Conservation (phyloP, 2,113 vertebrate species). For the Chaenocephalus aceratus region DNA sequence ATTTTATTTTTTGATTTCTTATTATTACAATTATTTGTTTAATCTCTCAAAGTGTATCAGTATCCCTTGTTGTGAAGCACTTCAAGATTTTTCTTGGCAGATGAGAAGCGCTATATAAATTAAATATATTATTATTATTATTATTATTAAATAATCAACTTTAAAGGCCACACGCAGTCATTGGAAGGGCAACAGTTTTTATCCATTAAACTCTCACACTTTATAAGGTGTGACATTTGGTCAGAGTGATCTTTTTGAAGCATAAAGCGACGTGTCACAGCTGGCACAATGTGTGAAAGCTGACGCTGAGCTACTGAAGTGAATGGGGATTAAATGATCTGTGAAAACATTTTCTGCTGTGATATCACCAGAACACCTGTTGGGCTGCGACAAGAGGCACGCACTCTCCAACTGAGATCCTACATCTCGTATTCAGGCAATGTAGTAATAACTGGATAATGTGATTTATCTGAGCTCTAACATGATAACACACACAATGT, state of each 20-base stretch:
- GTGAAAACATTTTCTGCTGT: constrained; percentile 51
- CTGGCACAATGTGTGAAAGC: constrained; percentile 37
- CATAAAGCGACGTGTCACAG: constrained; percentile 45
- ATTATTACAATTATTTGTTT: too few species aligned
- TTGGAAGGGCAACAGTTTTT: background rate
- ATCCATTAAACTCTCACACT: constrained; percentile 25
- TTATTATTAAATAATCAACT: background rate
- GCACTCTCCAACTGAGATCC: constrained; percentile 32
- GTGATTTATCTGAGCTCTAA: constrained; percentile 44
- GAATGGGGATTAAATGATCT: constrained; percentile 50
- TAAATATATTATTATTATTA: too few species aligned
- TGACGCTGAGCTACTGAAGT: constrained; percentile 28
- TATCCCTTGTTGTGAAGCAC: too few species aligned
- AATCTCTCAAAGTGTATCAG: too few species aligned
- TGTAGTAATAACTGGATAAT: constrained; percentile 36
- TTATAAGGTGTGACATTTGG: constrained; percentile 21
- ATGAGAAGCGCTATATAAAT: too few species aligned
- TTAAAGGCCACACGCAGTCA: background rate
- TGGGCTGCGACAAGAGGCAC: constrained; percentile 36
- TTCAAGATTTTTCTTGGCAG: too few species aligned
- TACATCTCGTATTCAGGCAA: constrained; percentile 19
- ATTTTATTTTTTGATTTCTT: too few species aligned
- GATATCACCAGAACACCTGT: constrained; percentile 60
- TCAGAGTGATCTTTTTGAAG: constrained; percentile 32
- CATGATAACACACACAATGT: constrained; percentile 15